Base-by-base conservation (phyloP, 2,113 vertebrate genomes). In the Bufo bufo region DNA sequence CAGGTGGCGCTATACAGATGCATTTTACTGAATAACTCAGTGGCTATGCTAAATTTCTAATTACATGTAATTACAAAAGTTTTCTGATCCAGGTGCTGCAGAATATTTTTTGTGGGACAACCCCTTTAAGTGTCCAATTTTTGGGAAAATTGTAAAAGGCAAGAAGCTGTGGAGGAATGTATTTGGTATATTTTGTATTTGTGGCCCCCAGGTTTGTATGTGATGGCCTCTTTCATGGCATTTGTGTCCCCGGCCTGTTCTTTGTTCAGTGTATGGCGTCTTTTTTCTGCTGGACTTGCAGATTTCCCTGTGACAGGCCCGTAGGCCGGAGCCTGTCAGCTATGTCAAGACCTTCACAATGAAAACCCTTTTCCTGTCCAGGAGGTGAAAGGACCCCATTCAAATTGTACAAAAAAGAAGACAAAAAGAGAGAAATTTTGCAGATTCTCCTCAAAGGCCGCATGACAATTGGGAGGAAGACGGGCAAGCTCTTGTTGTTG, bases 341-440 rank as follows among this genome's bases (percentile, higher is more conserved):
- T 82, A 88, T 88, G 87, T 88, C 87, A 88, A 84, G 81, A n/a
- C 81, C n/a, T 11, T 83, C 72, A 88, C 87, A 88, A 88, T 88
- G 59, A 75, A 77, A 88, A 88, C 81, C 81, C 47, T 88, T 87
- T 84, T 82, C 87, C 81, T 78, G 71, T 84, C 80, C 81, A 33
- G 49, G 87, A 88, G 78, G 87, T 88, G 87, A 88, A 88, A 88
- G 81, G 81, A 16, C n/a, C 49, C 87, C 50, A 88, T 88, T 88
- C 56, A 88, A 83, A 23, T 11, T 43, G 69, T 23, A 50, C 47
- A 83, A 82, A 75, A 84, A 88, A 69, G 85, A 59, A 75, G 45
- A 88, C 69, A 88, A 83, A 83, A 88, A 83, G 86, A 59, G 78
- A 63, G 47, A 88, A 83, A 84, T 83, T 88, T 84, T 74, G 87